phyloP scores from a whole-genome alignment of 2,888 invertebrate genomes.

The Latrodectus elegans region DNA sequence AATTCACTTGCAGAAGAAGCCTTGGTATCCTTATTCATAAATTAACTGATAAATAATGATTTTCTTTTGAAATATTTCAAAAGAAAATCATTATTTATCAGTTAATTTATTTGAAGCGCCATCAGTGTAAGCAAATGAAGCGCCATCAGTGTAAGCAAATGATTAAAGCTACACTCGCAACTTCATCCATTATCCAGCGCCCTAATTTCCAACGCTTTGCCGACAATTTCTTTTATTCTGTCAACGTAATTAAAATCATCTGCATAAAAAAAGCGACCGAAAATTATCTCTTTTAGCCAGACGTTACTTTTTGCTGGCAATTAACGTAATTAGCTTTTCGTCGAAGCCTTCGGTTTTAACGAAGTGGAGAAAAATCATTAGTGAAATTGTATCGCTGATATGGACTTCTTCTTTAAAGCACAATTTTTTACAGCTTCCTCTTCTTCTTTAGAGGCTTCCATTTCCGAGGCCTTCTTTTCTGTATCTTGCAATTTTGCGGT shows the following conservation, averaged over 20 bases:
- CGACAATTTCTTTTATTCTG: constrained; percentile 68
- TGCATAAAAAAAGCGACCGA: constrained; percentile 53
- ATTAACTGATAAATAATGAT: too few species aligned
- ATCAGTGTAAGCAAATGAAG: constrained; percentile 57
- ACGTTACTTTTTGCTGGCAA: constrained; percentile 68
- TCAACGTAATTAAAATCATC: constrained; percentile 68
- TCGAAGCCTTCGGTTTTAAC: constrained; percentile 61
- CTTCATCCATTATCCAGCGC: constrained; percentile 60
- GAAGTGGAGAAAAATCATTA: constrained; percentile 69
- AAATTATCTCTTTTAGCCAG: constrained; percentile 69
- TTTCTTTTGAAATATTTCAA: too few species aligned
- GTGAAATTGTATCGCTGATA: constrained; percentile 69
- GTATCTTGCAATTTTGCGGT: constrained; percentile 55
- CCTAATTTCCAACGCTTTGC: constrained; percentile 64
- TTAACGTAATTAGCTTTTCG: constrained; percentile 69
- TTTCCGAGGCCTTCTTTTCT: constrained; percentile 41
- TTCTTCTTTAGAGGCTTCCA: constrained; percentile 4
- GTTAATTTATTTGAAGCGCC: too few species aligned
- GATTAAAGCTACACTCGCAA: constrained; percentile 48
- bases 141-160: constrained; percentile 66
- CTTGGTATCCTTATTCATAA: too few species aligned
- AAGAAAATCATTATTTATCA: too few species aligned
- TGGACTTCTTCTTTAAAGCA: constrained; percentile 39
- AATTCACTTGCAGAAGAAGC: too few species aligned
- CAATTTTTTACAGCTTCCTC: constrained; percentile 24